Conservation (phyloP, 2,888 invertebrate genomes). For the Mylabris sibirica region DNA sequence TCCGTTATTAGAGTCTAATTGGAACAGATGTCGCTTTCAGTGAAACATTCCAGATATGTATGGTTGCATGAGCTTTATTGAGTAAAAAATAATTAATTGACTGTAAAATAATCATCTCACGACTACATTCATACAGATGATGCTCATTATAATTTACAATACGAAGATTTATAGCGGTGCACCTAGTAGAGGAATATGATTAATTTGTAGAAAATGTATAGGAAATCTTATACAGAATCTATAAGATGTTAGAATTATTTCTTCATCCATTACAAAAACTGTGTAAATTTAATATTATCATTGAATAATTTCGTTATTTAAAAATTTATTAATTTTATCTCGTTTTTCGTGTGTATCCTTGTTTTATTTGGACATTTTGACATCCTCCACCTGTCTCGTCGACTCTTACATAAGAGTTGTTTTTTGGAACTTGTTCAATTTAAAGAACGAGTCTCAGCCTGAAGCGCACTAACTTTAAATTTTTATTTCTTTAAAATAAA, state of each 20-base stretch:
- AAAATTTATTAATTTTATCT: background rate
- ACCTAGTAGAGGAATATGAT: background rate
- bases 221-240: background rate
- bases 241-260: background rate
- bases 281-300: constrained; percentile 3
- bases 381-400: constrained; percentile 6
- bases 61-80: too few relatives aligned
- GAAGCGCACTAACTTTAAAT: background rate
- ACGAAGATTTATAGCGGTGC: background rate
- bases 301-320: background rate
- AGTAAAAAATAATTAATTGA: background rate
- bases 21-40: too few relatives aligned
- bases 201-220: background rate
- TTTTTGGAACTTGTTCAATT: background rate
- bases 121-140: background rate
- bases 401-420: background rate
- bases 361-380: constrained; percentile 7
- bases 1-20: too few relatives aligned
- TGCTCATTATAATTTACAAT: background rate
- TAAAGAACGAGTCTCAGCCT: background rate
- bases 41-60: too few relatives aligned
- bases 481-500: background rate
- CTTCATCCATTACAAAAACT: background rate
- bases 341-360: background rate
- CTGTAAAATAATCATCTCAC: background rate